Base-by-base conservation (phyloP, 1,140 invertebrate genomes). In the Trichomalopsis sarcophagae region DNA sequence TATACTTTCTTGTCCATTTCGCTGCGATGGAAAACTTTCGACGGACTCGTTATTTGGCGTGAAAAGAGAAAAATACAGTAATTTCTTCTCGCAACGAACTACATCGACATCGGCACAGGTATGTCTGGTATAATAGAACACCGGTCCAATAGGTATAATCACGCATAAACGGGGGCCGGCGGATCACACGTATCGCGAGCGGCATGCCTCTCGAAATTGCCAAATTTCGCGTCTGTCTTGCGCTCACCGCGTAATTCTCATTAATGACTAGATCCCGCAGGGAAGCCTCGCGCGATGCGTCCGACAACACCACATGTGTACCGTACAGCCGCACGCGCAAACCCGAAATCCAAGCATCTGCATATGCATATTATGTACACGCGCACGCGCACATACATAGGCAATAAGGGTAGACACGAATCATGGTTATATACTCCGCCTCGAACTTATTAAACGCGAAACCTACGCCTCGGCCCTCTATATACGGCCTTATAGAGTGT, bases 311-410 rank as follows among this genome's bases (percentile, higher is more conserved):
- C 55, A n/a, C 21, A 5, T n/a, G 55, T 62, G 55, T n/a, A 62
- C 55, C 21, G 6, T 7, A 62, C 17, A 27, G 9, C 66, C n/a
- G 5, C 2, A 27, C 9, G 10, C 11, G 33, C 33, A 47, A 50
- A 36, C 68, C 2, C 23, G 1, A 71, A 71, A 71, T 33, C 27
- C 80, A 47, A 62, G 17, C 36, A 81, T 14, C 69, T 23, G 23
- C 79, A 27, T 81, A 36, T 71, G 23, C 79, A 27, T 81, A 27
- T 69, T 55, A 77, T n/a, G 17, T 27, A 27, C 27, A 27, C 21
- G 10, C n/a, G 33, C 17, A 76, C 36, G 3, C 73, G 33, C 36
- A 44, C 33, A 17, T 75, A 75, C 40, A 44, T 9, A 44, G 9
- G 40, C 36, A 21, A 1, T 27, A 27, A n/a, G 36, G 6, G 21